Conservation (phyloP, 2,888 invertebrate genomes). For the Plemyria rubiginata region DNA sequence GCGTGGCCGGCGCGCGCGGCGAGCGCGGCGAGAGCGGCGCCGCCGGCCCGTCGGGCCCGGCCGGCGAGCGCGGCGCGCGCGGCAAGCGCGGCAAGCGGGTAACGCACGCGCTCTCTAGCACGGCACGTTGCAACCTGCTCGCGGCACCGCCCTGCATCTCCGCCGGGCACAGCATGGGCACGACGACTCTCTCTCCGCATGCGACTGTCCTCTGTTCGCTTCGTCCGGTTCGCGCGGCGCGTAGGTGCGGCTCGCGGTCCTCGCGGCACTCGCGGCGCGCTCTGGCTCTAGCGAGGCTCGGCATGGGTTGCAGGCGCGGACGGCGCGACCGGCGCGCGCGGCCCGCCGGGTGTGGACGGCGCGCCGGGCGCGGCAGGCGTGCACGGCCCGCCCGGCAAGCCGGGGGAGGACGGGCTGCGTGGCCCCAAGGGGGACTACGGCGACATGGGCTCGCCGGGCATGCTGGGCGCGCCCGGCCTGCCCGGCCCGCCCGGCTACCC, state of each 20-base stretch:
- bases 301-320: constrained; percentile 85
- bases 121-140: constrained; percentile 5
- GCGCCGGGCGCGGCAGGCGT: constrained; percentile 92
- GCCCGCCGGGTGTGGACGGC: constrained; percentile 90
- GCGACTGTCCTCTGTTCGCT: constrained; percentile 9
- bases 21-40: constrained; percentile 93
- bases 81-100: constrained; percentile 98
- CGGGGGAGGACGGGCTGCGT: constrained; percentile 93
- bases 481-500: constrained; percentile 94
- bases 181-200: constrained; percentile 30
- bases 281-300: neutral
- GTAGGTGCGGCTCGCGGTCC: constrained; percentile 55
- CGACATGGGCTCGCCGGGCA: constrained; percentile 96
- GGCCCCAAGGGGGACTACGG: constrained; percentile 96
- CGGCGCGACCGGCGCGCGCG: constrained; percentile 90
- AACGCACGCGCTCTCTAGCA: constrained; percentile 62
- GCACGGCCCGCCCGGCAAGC: constrained; percentile 94
- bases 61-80: constrained; percentile 95
- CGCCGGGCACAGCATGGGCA: constrained; percentile 29
- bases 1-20: constrained; percentile 88
- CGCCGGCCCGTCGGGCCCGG: constrained; percentile 89
- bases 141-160: neutral
- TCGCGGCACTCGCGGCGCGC: constrained; percentile 49
- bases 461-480: constrained; percentile 96
- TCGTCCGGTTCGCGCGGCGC: constrained; percentile 35